Evolutionary conservation across 2,888 invertebrate species (phyloP).

Genomic region (Platerodrilus igneus): DNA sequence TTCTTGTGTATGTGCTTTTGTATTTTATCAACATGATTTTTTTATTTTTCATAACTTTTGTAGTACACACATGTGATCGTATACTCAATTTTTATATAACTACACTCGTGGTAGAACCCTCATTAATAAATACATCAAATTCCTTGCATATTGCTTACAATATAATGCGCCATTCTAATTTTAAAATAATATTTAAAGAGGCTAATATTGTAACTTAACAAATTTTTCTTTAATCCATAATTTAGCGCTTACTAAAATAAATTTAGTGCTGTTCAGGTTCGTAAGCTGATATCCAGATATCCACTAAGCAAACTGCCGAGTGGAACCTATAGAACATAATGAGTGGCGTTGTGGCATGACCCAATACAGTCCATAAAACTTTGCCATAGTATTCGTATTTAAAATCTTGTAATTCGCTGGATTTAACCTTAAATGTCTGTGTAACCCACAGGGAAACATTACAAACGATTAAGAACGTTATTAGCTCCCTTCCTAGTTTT

Average conservation of each 20-base stretch:
- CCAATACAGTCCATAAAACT: slow-evolving; percentile 66
- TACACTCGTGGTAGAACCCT: too few relatives aligned
- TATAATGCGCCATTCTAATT: too few relatives aligned
- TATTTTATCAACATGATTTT: too few relatives aligned
- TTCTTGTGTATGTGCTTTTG: too few relatives aligned
- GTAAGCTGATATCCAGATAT: slow-evolving; percentile 74
- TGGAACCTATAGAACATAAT: slow-evolving; percentile 77
- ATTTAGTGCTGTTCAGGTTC: slow-evolving; percentile 45
- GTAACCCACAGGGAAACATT: slow-evolving; percentile 76
- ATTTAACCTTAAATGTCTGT: slow-evolving; percentile 64
- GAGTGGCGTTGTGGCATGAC: slow-evolving; percentile 67
- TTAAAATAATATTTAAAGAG: too few relatives aligned
- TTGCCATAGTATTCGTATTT: slow-evolving; percentile 67
- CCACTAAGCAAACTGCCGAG: slow-evolving; percentile 72
- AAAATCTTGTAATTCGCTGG: slow-evolving; percentile 51
- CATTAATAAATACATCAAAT: too few relatives aligned
- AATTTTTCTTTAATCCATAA: too few relatives aligned
- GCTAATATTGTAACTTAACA: too few relatives aligned
- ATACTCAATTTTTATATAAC: too few relatives aligned
- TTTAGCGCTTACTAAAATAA: neutral
- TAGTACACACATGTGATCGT: too few relatives aligned
- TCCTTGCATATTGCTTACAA: too few relatives aligned
- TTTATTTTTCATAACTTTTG: too few relatives aligned
- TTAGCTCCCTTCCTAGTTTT: slow-evolving; percentile 70
- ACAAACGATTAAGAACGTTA: slow-evolving; percentile 70